Conservation (phyloP, 2,113 vertebrate species). For the Xyrauchen texanus region DNA sequence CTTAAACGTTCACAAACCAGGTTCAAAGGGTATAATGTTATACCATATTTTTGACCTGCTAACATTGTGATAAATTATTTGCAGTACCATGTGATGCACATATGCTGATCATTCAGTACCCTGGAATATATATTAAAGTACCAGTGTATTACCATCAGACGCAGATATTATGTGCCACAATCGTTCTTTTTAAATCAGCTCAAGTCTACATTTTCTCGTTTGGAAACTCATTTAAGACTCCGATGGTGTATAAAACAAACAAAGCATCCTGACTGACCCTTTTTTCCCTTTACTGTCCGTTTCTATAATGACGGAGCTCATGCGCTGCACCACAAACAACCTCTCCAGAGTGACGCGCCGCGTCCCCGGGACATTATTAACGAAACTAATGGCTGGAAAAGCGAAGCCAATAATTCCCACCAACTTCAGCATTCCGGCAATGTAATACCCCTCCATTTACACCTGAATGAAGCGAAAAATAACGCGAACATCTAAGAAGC, state of each 20-base stretch:
- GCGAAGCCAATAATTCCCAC: conserved; percentile 62
- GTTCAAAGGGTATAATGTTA: too few species aligned
- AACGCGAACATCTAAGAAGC: conserved; percentile 46
- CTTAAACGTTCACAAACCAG: too few species aligned
- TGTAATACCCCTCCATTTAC: conserved; percentile 58
- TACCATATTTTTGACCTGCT: too few species aligned
- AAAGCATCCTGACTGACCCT: not conserved
- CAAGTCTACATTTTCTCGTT: not conserved
- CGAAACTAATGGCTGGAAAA: conserved; percentile 48
- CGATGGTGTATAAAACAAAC: not conserved
- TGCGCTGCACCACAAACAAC: too few species aligned
- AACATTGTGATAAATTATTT: too few species aligned
- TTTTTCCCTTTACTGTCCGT: not conserved
- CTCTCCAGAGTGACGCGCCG: not conserved
- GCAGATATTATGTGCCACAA: too few species aligned
- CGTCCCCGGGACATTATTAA: conserved; percentile 35
- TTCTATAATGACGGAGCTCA: not conserved
- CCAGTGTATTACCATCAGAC: too few species aligned
- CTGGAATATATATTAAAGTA: too few species aligned
- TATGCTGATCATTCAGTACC: too few species aligned
- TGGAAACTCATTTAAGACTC: not conserved
- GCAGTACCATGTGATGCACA: too few species aligned
- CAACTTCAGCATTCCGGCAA: conserved; percentile 50
- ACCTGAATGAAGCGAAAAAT: conserved; percentile 65
- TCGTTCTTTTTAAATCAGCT: too few species aligned